These are phyloP conservation scores for Bos indicus DNA, from an alignment of 2,113 vertebrate species.

Conservation along the genomic window DNA sequence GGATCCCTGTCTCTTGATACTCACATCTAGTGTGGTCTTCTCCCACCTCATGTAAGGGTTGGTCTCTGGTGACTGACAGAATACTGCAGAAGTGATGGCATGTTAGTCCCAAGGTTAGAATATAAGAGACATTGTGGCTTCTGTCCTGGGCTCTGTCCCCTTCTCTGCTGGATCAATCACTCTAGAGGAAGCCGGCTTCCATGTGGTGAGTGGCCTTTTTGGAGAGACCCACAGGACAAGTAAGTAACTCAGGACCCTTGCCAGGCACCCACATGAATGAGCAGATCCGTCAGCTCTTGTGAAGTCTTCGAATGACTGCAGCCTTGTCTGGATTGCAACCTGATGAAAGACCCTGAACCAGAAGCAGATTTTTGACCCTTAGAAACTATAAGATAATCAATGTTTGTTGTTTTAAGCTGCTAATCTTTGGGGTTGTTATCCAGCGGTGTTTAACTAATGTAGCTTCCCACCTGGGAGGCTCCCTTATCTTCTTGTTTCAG, in stretches of 20 bases:
- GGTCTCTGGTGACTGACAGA: neutral
- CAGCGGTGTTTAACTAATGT: neutral
- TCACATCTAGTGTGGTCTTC: too few species aligned
- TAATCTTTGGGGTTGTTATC: neutral
- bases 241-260: neutral
- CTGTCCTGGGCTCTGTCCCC: neutral
- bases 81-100: neutral
- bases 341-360: neutral
- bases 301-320: neutral
- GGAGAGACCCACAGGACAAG: neutral
- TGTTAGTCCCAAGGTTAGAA: neutral
- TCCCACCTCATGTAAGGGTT: neutral
- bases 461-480: neutral
- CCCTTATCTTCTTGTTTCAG: neutral
- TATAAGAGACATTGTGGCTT: fast-evolving
- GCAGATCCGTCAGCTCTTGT: neutral
- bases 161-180: neutral
- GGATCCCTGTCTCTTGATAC: neutral
- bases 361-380: neutral
- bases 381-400: neutral
- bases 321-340: neutral
- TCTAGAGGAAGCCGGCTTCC: neutral
- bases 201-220: neutral
- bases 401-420: neutral
- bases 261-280: neutral